Base-by-base conservation (phyloP, 2,888 invertebrate species). In the Calameuta filiformis region DNA sequence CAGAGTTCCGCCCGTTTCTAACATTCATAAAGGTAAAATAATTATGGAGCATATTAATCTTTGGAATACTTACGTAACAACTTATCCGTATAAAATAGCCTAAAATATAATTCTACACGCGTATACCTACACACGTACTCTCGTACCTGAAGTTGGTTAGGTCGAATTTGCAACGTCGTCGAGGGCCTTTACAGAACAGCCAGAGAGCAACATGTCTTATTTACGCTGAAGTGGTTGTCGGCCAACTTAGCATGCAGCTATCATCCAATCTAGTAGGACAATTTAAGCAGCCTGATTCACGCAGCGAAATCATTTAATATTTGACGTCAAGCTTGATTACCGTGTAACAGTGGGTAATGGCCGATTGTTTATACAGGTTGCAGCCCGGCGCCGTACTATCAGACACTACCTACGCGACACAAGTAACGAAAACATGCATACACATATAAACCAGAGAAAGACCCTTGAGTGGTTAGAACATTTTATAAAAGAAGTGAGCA, bases 251-350 rank as follows among this genome's bases (percentile, higher is more conserved):
- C 88, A 83, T 82, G 81, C 83, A 83, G 86, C 88, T 84, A 89
- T 89, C 88, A 89, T 89, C 83, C 89, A 89, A 89, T 89, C 88
- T 87, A 89, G 84, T 83, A 80, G 84, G 85, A 87, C 87, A 89
- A 89, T 89, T 89, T 87, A 87, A 87, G 84, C 87, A 89, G 87
- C 88, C 87, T 87, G 89, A 89, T 89, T 89, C 89, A 87, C 85
- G 89, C 87, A 86, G 89, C 87, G 88, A 88, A 88, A 88, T 88
- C 89, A 86, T 88, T 88, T 89, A 87, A 87, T 88, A 89, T 89
- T 89, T 89, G 89, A 89, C 89, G 88, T 89, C 88, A 89, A 85
- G 85, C 84, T 82, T 85, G 86, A 89, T 89, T 89, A 89, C 87
- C 88, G 86, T 89, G 87, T 88, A 89, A 87, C 84, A 81, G 82